Base-by-base conservation (phyloP, 2,113 vertebrate species). In the Hydrochoerus hydrochaeris region DNA sequence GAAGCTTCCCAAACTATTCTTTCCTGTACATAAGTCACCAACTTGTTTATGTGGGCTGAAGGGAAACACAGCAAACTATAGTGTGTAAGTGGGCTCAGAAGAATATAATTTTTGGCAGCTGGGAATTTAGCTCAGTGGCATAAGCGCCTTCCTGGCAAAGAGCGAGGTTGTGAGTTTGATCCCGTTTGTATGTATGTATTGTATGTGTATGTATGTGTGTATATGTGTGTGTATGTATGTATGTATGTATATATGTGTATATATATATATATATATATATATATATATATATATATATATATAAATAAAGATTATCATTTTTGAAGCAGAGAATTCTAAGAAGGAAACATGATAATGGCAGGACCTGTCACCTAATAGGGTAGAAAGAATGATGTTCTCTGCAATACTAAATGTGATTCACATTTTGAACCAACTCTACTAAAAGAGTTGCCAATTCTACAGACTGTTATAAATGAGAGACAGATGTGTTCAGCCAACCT, bases 261-360 rank as follows among this genome's bases (percentile, higher is more conserved):
- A n/a, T n/a, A n/a, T n/a, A n/a, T n/a, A n/a, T n/a, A n/a, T n/a
- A n/a, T n/a, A n/a, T n/a, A n/a, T n/a, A n/a, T n/a, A n/a, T n/a
- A n/a, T n/a, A n/a, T n/a, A n/a, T n/a, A n/a, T n/a, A n/a, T n/a
- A n/a, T n/a, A n/a, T n/a, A n/a, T n/a, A n/a, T n/a, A n/a, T n/a
- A n/a, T n/a, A n/a, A n/a, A n/a, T n/a, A n/a, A n/a, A n/a, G n/a
- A n/a, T n/a, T n/a, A n/a, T n/a, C 8, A 35, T 57, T 91, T 93
- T 92, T 88, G 46, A 63, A 95, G 44, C 49, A 71, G n/a, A 65
- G 35, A 87, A 81, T 92, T 91, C 52, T 88, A 58, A 95, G 52
- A 93, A 88, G 41, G 35, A 73, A 71, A 14, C 57, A 26, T 85
- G 67, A 26, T 87, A 54, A 38, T 90, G 54, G 65, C 22, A 20